A percentile compares a stretch with the other conserved stretches of the same genome.
Evolutionary conservation across 2,888 invertebrate species (phyloP).

Genomic region (Diarsia mendica): DNA sequence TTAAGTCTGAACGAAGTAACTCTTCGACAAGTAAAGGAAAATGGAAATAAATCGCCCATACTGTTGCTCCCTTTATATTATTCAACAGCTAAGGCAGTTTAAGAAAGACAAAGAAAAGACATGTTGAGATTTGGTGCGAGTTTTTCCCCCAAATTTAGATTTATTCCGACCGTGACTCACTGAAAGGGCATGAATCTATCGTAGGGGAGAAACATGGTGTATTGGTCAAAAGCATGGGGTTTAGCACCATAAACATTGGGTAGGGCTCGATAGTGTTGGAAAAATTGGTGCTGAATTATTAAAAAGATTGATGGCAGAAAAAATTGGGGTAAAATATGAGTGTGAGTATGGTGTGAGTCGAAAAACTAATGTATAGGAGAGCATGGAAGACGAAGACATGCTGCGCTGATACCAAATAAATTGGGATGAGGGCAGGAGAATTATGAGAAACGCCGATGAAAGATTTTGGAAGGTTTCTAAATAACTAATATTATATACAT

Average conservation of each 20-base stretch:
- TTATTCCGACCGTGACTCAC: slow-evolving; percentile 43
- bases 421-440: too few species aligned
- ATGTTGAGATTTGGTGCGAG: slow-evolving; percentile 49
- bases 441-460: not conserved
- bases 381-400: not conserved
- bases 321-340: not conserved
- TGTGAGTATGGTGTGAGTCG: not conserved
- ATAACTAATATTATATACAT: not conserved
- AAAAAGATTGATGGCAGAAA: slow-evolving; percentile 9
- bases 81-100: slow-evolving; percentile 66
- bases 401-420: too few species aligned
- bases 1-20: slow-evolving; percentile 52
- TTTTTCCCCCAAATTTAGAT: slow-evolving; percentile 49
- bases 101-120: slow-evolving; percentile 54
- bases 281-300: slow-evolving; percentile 49
- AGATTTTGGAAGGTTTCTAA: not conserved
- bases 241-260: slow-evolving; percentile 12
- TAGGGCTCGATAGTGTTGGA: slow-evolving; percentile 7
- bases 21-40: slow-evolving; percentile 62
- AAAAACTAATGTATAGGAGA: not conserved
- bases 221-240: slow-evolving; percentile 4
- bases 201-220: slow-evolving; percentile 30
- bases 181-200: slow-evolving; percentile 33
- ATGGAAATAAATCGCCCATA: slow-evolving; percentile 72
- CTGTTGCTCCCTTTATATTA: slow-evolving; percentile 66